Percentiles rank a stretch among this genome's conserved stretches.
These are phyloP conservation scores for Panthera tigris DNA, from an alignment of 2,113 vertebrate species.

Conservation along the genomic window DNA sequence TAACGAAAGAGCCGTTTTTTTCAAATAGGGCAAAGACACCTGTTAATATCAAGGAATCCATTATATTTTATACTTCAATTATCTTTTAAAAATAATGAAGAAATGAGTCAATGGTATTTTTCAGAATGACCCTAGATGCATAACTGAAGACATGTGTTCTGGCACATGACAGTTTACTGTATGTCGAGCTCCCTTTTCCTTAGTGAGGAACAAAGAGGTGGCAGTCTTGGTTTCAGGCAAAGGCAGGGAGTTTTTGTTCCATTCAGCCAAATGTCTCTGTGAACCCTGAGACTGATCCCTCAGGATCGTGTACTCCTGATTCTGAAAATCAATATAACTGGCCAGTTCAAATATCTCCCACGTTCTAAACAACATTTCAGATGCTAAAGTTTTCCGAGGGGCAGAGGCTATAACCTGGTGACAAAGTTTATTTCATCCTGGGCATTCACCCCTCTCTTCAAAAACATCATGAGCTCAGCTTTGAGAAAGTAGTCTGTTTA, in stretches of 20 bases:
- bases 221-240: neutral
- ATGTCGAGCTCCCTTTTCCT: neutral
- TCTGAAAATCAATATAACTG: neutral
- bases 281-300: neutral
- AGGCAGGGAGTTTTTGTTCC: neutral
- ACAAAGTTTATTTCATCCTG: neutral
- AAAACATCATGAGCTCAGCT: neutral
- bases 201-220: neutral
- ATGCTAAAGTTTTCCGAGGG: neutral
- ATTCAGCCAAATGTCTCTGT: neutral
- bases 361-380: slow-evolving; percentile 31
- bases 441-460: neutral
- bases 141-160: neutral
- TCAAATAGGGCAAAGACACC: neutral
- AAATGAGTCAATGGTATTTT: neutral
- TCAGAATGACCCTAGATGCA: neutral
- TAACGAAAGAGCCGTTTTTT: neutral
- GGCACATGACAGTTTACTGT: neutral
- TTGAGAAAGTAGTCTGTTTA: neutral
- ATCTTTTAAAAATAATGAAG: neutral
- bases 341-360: neutral
- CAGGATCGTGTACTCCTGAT: neutral
- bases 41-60: neutral
- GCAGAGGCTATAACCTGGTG: neutral
- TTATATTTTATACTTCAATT: neutral